These are phyloP conservation scores for Heterochromis multidens DNA, from an alignment of 2,113 vertebrate genomes.

Conservation along the genomic window DNA sequence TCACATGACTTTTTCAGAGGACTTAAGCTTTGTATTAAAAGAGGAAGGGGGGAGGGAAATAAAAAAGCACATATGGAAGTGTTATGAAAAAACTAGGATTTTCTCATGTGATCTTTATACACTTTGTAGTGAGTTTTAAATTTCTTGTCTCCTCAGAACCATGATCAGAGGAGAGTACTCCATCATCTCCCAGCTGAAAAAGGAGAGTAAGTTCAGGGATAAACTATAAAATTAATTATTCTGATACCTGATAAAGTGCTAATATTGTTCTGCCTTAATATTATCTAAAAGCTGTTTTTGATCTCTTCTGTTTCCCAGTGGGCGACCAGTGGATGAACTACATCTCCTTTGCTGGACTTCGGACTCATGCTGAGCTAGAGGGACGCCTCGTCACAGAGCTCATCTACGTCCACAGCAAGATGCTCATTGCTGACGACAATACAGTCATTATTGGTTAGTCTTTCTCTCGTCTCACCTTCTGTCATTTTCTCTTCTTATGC, in stretches of 20 bases:
- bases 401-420: conserved; percentile 98
- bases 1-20: neutral
- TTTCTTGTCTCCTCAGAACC: conserved; percentile 74
- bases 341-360: conserved; percentile 92
- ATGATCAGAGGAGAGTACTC: conserved; percentile 94
- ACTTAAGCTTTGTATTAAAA: neutral
- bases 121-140: neutral
- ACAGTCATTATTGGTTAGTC: conserved; percentile 94
- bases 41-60: neutral
- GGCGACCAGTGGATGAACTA: conserved; percentile 98
- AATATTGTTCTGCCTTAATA: neutral
- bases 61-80: neutral
- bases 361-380: conserved; percentile 90
- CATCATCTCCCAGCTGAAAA: conserved; percentile 89
- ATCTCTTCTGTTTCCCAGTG: conserved; percentile 72
- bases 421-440: conserved; percentile 95
- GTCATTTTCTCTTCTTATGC: neutral
- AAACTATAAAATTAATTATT: neutral
- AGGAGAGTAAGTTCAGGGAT: conserved; percentile 79
- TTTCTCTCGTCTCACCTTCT: neutral
- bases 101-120: neutral
- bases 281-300: neutral
- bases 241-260: neutral
- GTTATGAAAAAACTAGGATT: neutral
- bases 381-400: conserved; percentile 91